Base-by-base conservation (phyloP, 2,888 invertebrate species). In the Darwinula stevensoni region DNA sequence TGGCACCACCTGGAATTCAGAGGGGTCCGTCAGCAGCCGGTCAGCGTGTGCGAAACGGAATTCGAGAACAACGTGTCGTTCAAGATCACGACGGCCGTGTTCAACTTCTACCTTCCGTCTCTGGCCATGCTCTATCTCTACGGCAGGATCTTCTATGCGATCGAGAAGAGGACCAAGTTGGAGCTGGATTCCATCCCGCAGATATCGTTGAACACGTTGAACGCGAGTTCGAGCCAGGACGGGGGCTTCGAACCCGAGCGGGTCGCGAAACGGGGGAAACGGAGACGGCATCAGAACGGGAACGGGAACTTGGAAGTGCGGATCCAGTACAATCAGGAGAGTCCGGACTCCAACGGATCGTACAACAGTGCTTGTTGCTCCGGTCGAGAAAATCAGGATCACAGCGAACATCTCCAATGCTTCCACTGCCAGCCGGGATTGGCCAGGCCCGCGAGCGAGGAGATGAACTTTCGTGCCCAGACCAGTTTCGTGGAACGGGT, bases 101-200 rank as follows among this genome's bases (percentile, higher is more conserved):
- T 56, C 34, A 58, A 58, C 42, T 58, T 56, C 39, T 57, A 53
- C 41, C 44, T 57, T n/a, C 58, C 57, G 1, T 45, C 57, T 13
- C 42, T 49, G 4, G 42, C 55, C n/a, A 57, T 58, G 56, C 51
- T 55, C 4, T 42, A 42, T 27, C 41, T 57, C 5, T 57, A 58
- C 39, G 49, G 45, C 16, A 47, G 49, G 38, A 56, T 57, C 31
- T 57, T 54, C 40, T 44, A 47, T 36, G 55, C 53, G 38, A 57
- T 57, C 16, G 44, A 53, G 29, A 49, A 51, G 35, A 41, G 57
- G 3, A 53, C 45, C 9, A 35, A 37, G 4, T 40, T 40, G n/a
- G 42, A 40, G 12, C 40, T 44, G 14, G 40, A 38, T 22, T 30
- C 9, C n/a, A n/a, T n/a, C n/a, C n/a, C n/a, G n/a, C n/a, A n/a